These are phyloP conservation scores for Poeciliopsis presidionis DNA, from an alignment of 2,797 vertebrate species.

Conservation along the genomic window DNA sequence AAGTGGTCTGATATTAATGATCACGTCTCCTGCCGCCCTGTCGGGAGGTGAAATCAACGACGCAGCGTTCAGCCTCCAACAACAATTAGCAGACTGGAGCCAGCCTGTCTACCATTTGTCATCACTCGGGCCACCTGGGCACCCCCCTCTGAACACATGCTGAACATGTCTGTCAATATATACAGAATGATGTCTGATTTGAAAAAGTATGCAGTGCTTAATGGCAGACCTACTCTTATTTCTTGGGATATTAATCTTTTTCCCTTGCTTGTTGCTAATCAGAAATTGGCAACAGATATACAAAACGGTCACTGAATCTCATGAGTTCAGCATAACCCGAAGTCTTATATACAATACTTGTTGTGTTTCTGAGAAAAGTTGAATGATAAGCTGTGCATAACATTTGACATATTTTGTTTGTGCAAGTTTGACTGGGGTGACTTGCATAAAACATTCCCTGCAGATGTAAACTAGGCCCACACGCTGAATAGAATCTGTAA, in stretches of 20 bases:
- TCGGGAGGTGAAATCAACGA: conserved; percentile 77
- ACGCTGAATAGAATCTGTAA: conserved; percentile 27
- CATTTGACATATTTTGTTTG: conserved; percentile 28
- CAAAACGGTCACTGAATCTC: neutral
- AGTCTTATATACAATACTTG: neutral
- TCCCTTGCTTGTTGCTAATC: conserved; percentile 5
- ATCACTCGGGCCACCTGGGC: conserved; percentile 64
- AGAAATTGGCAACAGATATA: conserved; percentile 2
- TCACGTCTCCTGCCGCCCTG: conserved; percentile 71
- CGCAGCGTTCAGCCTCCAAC: conserved; percentile 80
- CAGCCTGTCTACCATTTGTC: conserved; percentile 74
- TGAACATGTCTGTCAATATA: conserved; percentile 54
- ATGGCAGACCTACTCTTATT: conserved; percentile 11
- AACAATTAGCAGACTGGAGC: conserved; percentile 76
- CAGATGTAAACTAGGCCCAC: conserved; percentile 15
- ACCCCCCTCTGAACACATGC: conserved; percentile 61
- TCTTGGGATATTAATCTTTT: conserved; percentile 3
- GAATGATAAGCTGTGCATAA: conserved; percentile 35
- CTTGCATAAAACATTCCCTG: conserved; percentile 33
- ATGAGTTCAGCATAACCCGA: neutral
- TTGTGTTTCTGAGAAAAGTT: conserved; percentile 7
- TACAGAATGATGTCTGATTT: conserved; percentile 47
- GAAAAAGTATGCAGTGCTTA: conserved; percentile 29
- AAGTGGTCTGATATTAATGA: conserved; percentile 79
- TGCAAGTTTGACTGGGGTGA: conserved; percentile 3